Base-by-base conservation (phyloP, 2,797 vertebrate species). In the Chromis chromis region DNA sequence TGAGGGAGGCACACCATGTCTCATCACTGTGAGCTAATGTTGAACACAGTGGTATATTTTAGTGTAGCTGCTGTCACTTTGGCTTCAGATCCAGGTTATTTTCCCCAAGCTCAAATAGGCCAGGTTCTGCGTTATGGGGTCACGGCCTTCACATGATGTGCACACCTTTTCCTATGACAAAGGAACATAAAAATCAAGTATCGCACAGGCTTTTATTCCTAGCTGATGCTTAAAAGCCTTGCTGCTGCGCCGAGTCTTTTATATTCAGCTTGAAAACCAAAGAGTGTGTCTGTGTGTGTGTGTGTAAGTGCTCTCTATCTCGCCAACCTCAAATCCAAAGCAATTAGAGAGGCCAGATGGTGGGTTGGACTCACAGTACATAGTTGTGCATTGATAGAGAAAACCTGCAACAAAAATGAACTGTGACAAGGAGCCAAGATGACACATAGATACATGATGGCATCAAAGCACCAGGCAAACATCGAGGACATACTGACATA, bases 301-400 rank as follows among this genome's bases (percentile, higher is more conserved):
- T 7, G 39, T 68, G 77, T 61, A 73, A 70, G 85, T 81, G 65
- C 70, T 82, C 80, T 82, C 76, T 65, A 86, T 93, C 89, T 86
- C 78, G 57, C 91, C 90, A 91, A 91, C 87, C 83, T 92, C 86
- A 88, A 88, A 93, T 94, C 92, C 94, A 92, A 93, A 94, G 92
- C 94, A 94, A 95, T 95, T 94, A 94, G 92, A 90, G 85, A 65
- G 82, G 88, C 92, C 94, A 95, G 94, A 94, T 95, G 94, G 94
- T 86, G 84, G 89, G 86, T 77, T 89, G 91, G 89, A 90, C 91
- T 84, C 76, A 0, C 86, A 90, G 87, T 90, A 92, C 91, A 93
- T 89, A 88, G 88, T 88, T 87, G 84, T 80, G 86, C 87, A 89
- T 84, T 70, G 90, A 92, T 89, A 88, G 86, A 88, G 90, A 86